phyloP scores from a whole-genome alignment of 2,888 invertebrate genomes.

The Actias luna region DNA sequence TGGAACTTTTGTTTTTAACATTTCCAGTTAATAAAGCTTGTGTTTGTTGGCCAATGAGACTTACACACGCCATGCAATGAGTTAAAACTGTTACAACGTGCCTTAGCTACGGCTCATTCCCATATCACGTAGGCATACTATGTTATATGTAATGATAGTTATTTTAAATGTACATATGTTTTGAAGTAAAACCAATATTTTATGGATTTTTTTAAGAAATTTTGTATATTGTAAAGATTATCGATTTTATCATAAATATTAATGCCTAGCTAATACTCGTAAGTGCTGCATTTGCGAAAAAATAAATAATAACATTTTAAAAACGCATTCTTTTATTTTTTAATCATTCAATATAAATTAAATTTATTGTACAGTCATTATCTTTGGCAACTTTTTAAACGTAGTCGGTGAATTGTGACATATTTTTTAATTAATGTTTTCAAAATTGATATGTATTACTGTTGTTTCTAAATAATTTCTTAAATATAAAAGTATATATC shows the following conservation, averaged over 20 bases:
- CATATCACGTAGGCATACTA: slow-evolving; percentile 76
- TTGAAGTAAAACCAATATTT: slow-evolving; percentile 79
- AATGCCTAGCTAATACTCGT: slow-evolving; percentile 62
- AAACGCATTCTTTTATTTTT: slow-evolving; percentile 68
- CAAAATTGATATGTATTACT: too few species aligned
- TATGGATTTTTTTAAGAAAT: slow-evolving; percentile 80
- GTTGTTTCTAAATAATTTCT: too few species aligned
- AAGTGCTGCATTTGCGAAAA: slow-evolving; percentile 80
- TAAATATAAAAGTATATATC: too few species aligned
- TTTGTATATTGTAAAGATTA: slow-evolving; percentile 82
- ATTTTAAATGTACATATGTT: slow-evolving; percentile 78
- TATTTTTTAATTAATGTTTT: too few species aligned
- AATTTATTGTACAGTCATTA: neutral
- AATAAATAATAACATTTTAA: slow-evolving; percentile 80
- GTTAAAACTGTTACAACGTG: slow-evolving; percentile 68
- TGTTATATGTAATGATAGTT: slow-evolving; percentile 74
- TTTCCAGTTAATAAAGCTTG: slow-evolving; percentile 22
- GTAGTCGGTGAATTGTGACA: too few species aligned
- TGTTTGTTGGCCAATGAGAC: slow-evolving; percentile 17
- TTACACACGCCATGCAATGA: slow-evolving; percentile 18
- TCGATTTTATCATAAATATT: slow-evolving; percentile 80
- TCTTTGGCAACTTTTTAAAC: too few species aligned
- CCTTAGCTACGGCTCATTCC: slow-evolving; percentile 76
- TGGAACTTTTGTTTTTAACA: slow-evolving; percentile 55
- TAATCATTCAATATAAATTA: neutral